These are phyloP conservation scores for Discoglossus pictus DNA, from an alignment of 2,797 vertebrate genomes.

Conservation along the genomic window DNA sequence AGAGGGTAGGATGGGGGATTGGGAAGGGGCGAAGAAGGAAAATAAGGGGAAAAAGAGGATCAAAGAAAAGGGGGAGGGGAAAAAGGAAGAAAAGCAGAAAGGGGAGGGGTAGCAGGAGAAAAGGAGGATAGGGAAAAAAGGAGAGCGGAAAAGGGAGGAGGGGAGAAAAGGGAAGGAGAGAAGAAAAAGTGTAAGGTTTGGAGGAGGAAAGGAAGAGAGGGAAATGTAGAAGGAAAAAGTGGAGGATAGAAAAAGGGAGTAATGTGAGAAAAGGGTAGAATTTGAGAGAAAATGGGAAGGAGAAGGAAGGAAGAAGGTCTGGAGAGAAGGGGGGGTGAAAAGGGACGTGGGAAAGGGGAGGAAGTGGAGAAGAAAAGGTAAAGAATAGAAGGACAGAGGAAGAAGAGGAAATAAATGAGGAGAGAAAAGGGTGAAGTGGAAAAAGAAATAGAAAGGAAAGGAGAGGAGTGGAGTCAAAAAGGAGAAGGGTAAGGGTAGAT, in stretches of 20 bases:
- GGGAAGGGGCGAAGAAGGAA: neutral
- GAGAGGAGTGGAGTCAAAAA: too few relatives aligned
- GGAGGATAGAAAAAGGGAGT: neutral
- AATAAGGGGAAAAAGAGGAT: neutral
- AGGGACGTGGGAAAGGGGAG: too few relatives aligned
- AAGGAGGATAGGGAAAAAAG: neutral
- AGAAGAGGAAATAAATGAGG: too few relatives aligned
- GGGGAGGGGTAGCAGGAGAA: neutral
- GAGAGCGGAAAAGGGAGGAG: neutral
- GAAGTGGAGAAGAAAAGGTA: too few relatives aligned
- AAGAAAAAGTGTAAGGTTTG: neutral
- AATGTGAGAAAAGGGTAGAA: too few relatives aligned
- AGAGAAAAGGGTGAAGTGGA: too few relatives aligned
- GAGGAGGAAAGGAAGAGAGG: neutral
- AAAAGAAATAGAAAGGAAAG: too few relatives aligned
- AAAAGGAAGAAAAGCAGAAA: neutral
- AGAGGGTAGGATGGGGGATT: neutral
- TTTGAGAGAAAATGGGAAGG: too few relatives aligned
- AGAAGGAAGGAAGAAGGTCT: too few relatives aligned
- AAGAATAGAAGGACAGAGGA: too few relatives aligned
- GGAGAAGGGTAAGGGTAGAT: too few relatives aligned
- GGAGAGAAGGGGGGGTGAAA: too few relatives aligned
- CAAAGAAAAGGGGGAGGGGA: neutral
- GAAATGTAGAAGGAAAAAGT: neutral
- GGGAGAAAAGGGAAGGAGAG: neutral